Evolutionary conservation across 1,140 invertebrate species (phyloP).

Genomic region (Macrobrachium rosenbergii): DNA sequence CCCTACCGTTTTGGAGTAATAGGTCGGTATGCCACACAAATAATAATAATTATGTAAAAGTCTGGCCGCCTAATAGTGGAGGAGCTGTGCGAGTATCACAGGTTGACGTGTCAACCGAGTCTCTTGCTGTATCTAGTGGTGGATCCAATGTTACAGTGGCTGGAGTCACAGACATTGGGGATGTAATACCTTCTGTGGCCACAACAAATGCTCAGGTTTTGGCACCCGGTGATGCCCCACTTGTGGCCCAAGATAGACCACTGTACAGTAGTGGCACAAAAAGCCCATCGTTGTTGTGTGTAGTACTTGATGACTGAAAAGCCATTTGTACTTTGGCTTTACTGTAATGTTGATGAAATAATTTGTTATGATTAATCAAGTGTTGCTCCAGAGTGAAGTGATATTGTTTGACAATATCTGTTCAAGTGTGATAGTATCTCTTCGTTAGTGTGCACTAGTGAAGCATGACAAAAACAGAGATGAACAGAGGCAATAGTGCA

Average conservation of each 20-base stretch:
- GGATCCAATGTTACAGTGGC: conserved; percentile 34
- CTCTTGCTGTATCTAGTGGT: conserved; percentile 38
- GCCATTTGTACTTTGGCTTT: conserved; percentile 54
- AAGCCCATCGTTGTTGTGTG: conserved; percentile 59
- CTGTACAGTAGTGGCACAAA: conserved; percentile 63
- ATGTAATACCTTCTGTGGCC: conserved; percentile 53
- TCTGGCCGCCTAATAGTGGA: conserved; percentile 45
- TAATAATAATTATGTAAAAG: conserved; percentile 59
- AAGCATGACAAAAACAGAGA: conserved; percentile 63
- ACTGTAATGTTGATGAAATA: conserved; percentile 49
- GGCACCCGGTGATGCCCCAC: conserved; percentile 48
- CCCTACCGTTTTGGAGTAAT: conserved; percentile 60
- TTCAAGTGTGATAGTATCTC: conserved; percentile 63
- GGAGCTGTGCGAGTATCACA: conserved; percentile 52
- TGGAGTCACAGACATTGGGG: conserved; percentile 50
- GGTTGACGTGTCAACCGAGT: conserved; percentile 45
- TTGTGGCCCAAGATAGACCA: conserved; percentile 48
- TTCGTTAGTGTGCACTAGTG: conserved; percentile 63
- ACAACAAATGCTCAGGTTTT: conserved; percentile 61
- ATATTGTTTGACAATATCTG: conserved; percentile 63
- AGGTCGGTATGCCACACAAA: conserved; percentile 57
- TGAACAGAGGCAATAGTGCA: conserved; percentile 57
- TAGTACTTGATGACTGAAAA: conserved; percentile 60
- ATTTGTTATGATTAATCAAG: conserved; percentile 56
- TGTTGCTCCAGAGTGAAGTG: conserved; percentile 62